phyloP scores from a whole-genome alignment of 2,113 vertebrate genomes.

The Amphiprion percula region DNA sequence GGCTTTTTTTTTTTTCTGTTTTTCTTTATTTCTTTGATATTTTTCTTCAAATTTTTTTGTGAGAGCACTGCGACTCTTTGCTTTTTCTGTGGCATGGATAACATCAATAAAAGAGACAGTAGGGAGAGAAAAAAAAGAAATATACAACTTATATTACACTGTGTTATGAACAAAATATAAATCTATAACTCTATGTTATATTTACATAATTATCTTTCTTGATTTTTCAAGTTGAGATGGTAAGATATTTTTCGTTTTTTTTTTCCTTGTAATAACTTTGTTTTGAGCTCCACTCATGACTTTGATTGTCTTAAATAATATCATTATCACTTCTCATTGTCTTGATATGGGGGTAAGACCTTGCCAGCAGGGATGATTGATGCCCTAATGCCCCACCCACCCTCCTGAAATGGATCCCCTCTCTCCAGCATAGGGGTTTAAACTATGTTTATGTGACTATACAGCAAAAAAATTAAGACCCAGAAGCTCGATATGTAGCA shows the following conservation, averaged over 20 bases:
- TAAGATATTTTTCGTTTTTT: slow-evolving; percentile 87
- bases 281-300: slow-evolving; percentile 96
- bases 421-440: slow-evolving; percentile 75
- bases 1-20: slow-evolving; percentile 86
- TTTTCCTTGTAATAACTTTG: slow-evolving; percentile 87
- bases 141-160: slow-evolving; percentile 99
- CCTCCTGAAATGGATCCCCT: slow-evolving; percentile 50
- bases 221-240: slow-evolving; percentile 99
- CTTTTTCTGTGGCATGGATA: slow-evolving; percentile 99
- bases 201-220: slow-evolving; percentile 99
- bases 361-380: slow-evolving; percentile 82
- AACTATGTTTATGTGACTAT: slow-evolving; percentile 64
- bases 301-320: slow-evolving; percentile 98
- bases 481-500: slow-evolving; percentile 64
- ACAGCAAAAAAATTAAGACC: slow-evolving; percentile 70
- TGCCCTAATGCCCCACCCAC: slow-evolving; percentile 59
- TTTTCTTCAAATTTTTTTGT: slow-evolving; percentile 81
- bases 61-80: slow-evolving; percentile 93
- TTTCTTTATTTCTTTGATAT: slow-evolving; percentile 80
- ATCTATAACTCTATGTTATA: slow-evolving; percentile 99
- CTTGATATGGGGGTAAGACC: slow-evolving; percentile 76
- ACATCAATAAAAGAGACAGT: slow-evolving; percentile 97
- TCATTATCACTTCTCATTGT: slow-evolving; percentile 82
- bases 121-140: slow-evolving; percentile 94
- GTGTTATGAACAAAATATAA: slow-evolving; percentile 99